These are phyloP conservation scores for Zaprionus africanus DNA, from an alignment of 1,140 invertebrate species.

Conservation along the genomic window DNA sequence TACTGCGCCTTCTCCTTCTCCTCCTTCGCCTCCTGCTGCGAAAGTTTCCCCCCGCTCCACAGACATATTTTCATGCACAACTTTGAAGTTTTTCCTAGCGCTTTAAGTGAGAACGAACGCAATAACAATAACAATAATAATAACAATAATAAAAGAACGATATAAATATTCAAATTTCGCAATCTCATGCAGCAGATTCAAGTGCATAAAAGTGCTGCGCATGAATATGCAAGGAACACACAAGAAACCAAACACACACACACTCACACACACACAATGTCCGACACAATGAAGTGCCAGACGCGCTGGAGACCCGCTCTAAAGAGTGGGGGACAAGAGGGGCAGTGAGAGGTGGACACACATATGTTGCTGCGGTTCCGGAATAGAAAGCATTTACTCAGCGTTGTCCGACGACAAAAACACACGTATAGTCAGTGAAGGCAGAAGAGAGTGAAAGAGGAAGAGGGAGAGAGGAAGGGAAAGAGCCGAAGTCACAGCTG, in stretches of 20 bases:
- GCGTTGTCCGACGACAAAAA: slow-evolving; percentile 44
- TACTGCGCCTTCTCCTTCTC: background rate
- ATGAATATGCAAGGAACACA: slow-evolving; percentile 49
- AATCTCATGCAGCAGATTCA: slow-evolving; percentile 37
- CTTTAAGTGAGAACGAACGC: slow-evolving; percentile 1
- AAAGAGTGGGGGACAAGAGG: too few relatives aligned
- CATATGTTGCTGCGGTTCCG: slow-evolving; percentile 47
- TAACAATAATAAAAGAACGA: slow-evolving; percentile 8
- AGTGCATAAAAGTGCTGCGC: slow-evolving; percentile 21
- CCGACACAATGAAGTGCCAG: slow-evolving; percentile 41
- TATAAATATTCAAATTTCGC: slow-evolving; percentile 39
- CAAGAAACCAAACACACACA: background rate
- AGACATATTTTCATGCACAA: background rate
- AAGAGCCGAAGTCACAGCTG: background rate
- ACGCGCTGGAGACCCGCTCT: background rate
- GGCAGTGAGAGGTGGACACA: background rate
- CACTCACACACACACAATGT: slow-evolving; percentile 12
- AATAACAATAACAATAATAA: slow-evolving; percentile 22
- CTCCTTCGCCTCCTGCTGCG: background rate
- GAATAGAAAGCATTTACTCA: slow-evolving; percentile 71
- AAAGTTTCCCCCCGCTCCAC: slow-evolving; percentile 5
- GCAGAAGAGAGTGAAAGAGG: background rate
- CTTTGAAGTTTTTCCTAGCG: background rate
- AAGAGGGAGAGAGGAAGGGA: background rate
- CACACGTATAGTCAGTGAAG: slow-evolving; percentile 20